Percentiles rank a stretch among this genome's conserved stretches.
Evolutionary conservation across 2,888 invertebrate species (phyloP).

Genomic region (Dryomyza anilis): DNA sequence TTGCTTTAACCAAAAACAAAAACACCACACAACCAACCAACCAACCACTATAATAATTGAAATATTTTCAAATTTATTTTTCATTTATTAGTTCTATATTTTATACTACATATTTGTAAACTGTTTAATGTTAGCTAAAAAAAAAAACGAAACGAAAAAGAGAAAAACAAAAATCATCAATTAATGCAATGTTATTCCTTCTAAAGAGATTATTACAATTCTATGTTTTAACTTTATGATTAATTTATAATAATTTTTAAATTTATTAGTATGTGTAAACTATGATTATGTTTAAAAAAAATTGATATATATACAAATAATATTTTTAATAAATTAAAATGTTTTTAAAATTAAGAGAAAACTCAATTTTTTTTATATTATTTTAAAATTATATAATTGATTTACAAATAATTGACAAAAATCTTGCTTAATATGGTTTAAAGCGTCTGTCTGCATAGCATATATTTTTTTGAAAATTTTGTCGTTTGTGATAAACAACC

Average conservation of each 20-base stretch:
- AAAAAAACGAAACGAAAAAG: too few relatives aligned
- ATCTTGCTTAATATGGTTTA: too few relatives aligned
- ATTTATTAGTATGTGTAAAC: constrained; percentile 20
- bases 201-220: constrained; percentile 50
- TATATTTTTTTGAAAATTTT: too few relatives aligned
- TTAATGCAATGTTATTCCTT: constrained; percentile 53
- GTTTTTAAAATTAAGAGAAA: neutral
- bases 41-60: neutral
- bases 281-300: constrained; percentile 34
- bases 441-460: too few relatives aligned
- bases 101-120: constrained; percentile 9
- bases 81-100: too few relatives aligned
- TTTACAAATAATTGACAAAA: too few relatives aligned
- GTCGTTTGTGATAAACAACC: too few relatives aligned
- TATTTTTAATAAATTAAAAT: constrained; percentile 26
- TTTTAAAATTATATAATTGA: too few relatives aligned
- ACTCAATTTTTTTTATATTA: neutral
- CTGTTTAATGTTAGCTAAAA: constrained; percentile 2
- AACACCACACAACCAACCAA: constrained; percentile 4
- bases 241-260: constrained; percentile 26
- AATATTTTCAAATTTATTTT: too few relatives aligned
- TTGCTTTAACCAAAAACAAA: constrained; percentile 26
- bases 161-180: too few relatives aligned
- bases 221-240: constrained; percentile 17
- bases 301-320: constrained; percentile 30